Conservation (phyloP, 2,113 vertebrate genomes). For the Alligator mississippiensis region DNA sequence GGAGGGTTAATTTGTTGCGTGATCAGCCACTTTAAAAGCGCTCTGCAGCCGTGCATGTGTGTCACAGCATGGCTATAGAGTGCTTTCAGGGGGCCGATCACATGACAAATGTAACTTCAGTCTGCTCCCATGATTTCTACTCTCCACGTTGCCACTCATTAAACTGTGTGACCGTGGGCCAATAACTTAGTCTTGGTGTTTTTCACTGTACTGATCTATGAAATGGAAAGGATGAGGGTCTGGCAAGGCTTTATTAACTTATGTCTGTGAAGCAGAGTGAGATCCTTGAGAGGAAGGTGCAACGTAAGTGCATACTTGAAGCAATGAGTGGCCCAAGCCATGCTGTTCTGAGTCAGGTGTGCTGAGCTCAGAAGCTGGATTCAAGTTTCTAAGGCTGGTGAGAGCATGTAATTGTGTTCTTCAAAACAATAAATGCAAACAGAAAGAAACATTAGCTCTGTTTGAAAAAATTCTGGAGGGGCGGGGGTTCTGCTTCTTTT, state of each 20-base stretch:
- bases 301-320: not conserved
- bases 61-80: too few species aligned
- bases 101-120: too few species aligned
- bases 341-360: accelerated
- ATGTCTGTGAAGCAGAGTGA: not conserved
- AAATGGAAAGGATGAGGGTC: not conserved
- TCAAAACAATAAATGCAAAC: not conserved
- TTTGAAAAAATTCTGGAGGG: not conserved
- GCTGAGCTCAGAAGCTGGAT: accelerated
- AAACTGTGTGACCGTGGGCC: not conserved
- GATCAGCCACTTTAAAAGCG: too few species aligned
- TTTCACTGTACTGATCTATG: accelerated
- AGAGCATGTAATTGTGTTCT: not conserved
- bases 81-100: too few species aligned
- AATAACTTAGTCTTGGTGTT: accelerated
- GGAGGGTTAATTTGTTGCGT: too few species aligned
- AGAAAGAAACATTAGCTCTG: not conserved
- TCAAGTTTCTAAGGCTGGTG: not conserved
- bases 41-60: too few species aligned
- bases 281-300: not conserved
- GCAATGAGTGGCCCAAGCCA: not conserved
- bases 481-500: not conserved
- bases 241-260: accelerated
- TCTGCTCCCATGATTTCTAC: not conserved
- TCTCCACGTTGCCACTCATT: not conserved